Evolutionary conservation across 2,888 invertebrate species (phyloP), one percentile per base, ranked within the genome.

Genomic region (Cataglyphis albicans): DNA sequence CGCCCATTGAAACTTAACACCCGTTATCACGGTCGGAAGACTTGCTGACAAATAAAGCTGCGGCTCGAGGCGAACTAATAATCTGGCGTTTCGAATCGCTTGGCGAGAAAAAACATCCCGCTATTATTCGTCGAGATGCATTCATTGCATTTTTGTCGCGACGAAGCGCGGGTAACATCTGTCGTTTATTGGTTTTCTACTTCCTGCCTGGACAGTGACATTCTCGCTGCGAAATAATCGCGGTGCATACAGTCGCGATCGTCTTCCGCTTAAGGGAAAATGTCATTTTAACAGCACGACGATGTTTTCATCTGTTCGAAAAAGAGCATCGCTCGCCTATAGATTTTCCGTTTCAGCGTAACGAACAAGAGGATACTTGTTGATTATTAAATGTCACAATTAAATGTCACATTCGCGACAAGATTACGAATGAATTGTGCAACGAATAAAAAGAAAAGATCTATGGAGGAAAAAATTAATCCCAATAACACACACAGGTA

Each of bases 111-210:
- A 70, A 59, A 41, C 78, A 70, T 7, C 21, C 44, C 18, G 59
- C 72, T 80, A 80, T 80, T 80, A 80, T 80, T 80, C 72, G 32
- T 80, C 70, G 10, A 59, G 72, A 48, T 80, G 59, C 78, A 80
- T 59, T 59, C 44, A 70, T 70, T 59, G 72, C 72, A 59, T 21
- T 25, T 38, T 55, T 52, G 55, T 21, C 61, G 44, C n/a, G 38
- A 68, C n/a, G n/a, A 18, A n/a, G 12, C 52, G 52, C 10, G 38
- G 38, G 74, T 76, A 38, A 38, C 65, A 57, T 29, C 75, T 82
- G 75, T 65, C 65, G 65, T 75, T 75, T 82, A 82, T 82, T 82
- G 81, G 81, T 74, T 82, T 82, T 82, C 48, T 55, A 32, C 75
- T 75, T 75, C 75, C 81, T 82, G 81, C 2, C 57, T 55, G 59